Percentiles rank a stretch among this genome's conserved stretches.
These are phyloP conservation scores for Petrocephalus zakoni DNA, from an alignment of 2,113 vertebrate species.

Conservation along the genomic window DNA sequence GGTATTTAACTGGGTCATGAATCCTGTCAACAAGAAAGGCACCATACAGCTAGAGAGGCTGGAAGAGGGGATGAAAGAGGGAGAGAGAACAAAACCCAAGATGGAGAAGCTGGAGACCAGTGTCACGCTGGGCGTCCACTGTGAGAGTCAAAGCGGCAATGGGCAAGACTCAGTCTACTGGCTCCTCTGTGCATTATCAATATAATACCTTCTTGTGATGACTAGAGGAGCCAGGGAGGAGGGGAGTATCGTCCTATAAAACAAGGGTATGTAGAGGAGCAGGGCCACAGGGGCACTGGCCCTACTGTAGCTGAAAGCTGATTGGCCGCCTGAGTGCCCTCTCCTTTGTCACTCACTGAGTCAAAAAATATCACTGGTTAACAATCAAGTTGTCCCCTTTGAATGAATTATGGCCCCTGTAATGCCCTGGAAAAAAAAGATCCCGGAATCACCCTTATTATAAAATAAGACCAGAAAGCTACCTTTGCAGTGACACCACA, in stretches of 20 bases:
- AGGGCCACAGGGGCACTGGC: background rate
- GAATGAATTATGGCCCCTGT: background rate
- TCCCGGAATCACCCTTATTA: background rate
- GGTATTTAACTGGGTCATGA: conserved; percentile 53
- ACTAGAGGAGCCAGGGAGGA: conserved; percentile 3
- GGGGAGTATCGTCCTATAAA: background rate
- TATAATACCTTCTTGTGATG: background rate
- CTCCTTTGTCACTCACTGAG: background rate
- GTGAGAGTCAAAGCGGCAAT: background rate
- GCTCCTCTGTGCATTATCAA: background rate
- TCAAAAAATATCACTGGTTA: background rate
- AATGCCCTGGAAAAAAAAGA: background rate
- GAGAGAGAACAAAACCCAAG: background rate
- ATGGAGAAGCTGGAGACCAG: conserved; percentile 10
- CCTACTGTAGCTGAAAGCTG: background rate
- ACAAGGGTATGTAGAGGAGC: background rate
- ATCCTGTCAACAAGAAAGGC: conserved; percentile 43
- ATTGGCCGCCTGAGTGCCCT: background rate
- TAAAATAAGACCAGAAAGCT: conserved; percentile 34
- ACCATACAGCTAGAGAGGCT: conserved; percentile 35
- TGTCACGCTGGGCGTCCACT: background rate
- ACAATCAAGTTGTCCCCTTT: background rate
- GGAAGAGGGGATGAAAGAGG: conserved; percentile 27
- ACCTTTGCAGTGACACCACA: conserved; percentile 26
- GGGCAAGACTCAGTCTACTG: background rate